A percentile compares a stretch with the other conserved stretches of the same genome.
phyloP scores from a whole-genome alignment of 2,113 vertebrate genomes.

The Neoarius graeffei region DNA sequence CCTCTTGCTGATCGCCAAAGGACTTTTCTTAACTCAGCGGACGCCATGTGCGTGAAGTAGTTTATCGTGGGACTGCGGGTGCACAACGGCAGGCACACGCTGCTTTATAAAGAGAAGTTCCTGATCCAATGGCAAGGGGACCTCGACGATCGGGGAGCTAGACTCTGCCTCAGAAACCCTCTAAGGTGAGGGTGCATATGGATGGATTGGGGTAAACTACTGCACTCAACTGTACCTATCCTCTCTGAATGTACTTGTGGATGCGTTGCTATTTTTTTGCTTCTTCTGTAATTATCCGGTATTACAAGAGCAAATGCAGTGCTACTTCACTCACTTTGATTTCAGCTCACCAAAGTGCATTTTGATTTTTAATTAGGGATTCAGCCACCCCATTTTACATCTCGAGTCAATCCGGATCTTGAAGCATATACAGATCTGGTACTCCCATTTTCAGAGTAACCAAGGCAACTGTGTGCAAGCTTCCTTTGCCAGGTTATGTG shows the following conservation, averaged over 20 bases:
- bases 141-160: no score
- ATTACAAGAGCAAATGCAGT: background rate
- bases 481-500: background rate
- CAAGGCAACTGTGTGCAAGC: background rate
- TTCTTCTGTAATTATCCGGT: conserved; percentile 2
- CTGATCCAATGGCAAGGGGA: no score
- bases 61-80: no score
- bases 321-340: conserved; percentile 1
- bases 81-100: no score
- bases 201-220: background rate
- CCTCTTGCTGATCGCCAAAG: no score
- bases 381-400: background rate
- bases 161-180: no score
- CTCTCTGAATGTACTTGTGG: background rate
- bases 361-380: background rate
- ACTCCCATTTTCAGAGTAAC: background rate
- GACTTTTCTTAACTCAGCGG: no score
- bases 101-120: no score
- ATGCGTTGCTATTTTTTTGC: background rate
- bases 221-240: background rate
- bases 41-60: no score
- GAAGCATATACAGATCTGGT: background rate
- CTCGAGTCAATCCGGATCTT: background rate
- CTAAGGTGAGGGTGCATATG: no score
- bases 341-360: background rate